A percentile compares a stretch with the other conserved stretches of the same genome.
Conservation (phyloP, 1,140 invertebrate species). For the Chironomus tepperi region DNA sequence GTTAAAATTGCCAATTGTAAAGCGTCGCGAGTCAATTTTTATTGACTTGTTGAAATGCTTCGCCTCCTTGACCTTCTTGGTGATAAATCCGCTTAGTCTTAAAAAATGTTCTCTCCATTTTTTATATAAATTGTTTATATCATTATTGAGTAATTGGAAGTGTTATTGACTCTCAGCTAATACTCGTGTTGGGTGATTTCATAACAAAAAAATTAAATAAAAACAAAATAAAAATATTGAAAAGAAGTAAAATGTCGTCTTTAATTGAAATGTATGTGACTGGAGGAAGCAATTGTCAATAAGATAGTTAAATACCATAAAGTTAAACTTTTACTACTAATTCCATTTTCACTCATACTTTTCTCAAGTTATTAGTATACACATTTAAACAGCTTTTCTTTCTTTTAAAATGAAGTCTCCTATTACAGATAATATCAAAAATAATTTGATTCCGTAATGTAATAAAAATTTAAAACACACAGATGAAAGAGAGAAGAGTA, state of each 20-base stretch:
- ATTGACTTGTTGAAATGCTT: neutral
- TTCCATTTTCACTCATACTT: neutral
- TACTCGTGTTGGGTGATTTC: neutral
- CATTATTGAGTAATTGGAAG: neutral
- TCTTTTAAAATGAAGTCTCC: too few species aligned
- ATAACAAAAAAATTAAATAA: neutral
- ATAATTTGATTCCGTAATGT: too few species aligned
- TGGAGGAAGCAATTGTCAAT: neutral
- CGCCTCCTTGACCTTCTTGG: neutral
- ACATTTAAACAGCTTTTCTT: too few species aligned
- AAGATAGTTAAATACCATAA: neutral
- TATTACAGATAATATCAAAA: too few species aligned
- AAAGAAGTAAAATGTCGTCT: too few species aligned
- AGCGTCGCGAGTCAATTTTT: neutral
- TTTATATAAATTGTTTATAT: neutral
- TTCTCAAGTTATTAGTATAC: too few species aligned
- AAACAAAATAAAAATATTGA: too few species aligned
- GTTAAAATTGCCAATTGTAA: neutral
- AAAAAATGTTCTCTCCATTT: neutral
- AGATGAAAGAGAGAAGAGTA: too few species aligned
- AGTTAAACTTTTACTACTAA: neutral
- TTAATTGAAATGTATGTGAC: neutral
- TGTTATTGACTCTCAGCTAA: neutral
- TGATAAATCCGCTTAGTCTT: conserved; percentile 7
- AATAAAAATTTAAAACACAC: too few species aligned